Evolutionary conservation across 1,140 invertebrate species (phyloP).

Genomic region (Heterodera carotae): DNA sequence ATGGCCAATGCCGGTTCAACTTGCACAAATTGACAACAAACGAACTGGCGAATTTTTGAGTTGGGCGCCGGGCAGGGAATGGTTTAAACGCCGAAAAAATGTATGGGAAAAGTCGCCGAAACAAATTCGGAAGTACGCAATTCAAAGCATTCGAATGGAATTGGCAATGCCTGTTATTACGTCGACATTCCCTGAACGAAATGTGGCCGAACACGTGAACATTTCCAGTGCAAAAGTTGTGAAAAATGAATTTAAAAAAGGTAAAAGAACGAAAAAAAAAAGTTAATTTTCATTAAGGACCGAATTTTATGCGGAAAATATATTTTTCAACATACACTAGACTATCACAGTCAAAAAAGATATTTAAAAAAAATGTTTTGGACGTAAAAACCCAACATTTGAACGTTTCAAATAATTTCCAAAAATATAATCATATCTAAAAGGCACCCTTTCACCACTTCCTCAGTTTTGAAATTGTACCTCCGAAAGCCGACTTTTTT

Average conservation of each 20-base stretch:
- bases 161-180: conserved; percentile 9
- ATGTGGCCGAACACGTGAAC: conserved; percentile 15
- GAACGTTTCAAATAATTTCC: no score
- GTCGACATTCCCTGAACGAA: conserved; percentile 12
- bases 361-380: no score
- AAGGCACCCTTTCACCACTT: no score
- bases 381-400: no score
- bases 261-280: background rate
- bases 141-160: background rate
- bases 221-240: conserved; percentile 13
- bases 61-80: background rate
- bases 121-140: background rate
- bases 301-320: background rate
- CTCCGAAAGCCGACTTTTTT: no score
- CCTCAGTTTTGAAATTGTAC: no score
- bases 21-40: background rate
- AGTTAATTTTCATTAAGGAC: no score
- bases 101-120: background rate
- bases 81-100: background rate
- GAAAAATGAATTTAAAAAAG: conserved; percentile 7
- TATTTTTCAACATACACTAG: background rate
- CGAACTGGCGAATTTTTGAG: background rate
- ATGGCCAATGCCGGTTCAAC: background rate
- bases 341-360: background rate
- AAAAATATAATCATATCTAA: no score